Percentiles rank a stretch among this genome's conserved stretches.
phyloP scores from a whole-genome alignment of 2,888 invertebrate species.

The Oxystoma pomonae region DNA sequence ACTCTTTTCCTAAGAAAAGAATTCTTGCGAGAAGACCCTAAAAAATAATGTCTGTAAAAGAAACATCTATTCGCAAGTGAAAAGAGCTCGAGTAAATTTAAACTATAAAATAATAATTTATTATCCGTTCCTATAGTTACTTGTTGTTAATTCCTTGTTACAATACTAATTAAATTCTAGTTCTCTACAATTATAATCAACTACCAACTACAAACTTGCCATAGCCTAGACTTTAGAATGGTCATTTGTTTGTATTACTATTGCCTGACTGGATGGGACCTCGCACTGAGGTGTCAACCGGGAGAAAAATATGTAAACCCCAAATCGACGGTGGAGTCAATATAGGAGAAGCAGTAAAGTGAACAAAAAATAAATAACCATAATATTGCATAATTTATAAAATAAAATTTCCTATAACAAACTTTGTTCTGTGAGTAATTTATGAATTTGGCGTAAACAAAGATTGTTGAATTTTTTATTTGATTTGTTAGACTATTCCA shows the following conservation, averaged over 20 bases:
- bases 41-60: neutral
- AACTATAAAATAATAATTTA: no score
- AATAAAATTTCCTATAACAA: neutral
- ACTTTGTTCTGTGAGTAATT: neutral
- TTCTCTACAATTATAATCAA: no score
- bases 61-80: no score
- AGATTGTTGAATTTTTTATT: neutral
- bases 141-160: no score
- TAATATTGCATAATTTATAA: neutral
- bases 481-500: neutral
- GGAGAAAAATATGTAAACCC: neutral
- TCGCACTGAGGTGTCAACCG: neutral
- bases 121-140: no score
- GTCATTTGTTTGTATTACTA: no score
- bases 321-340: neutral
- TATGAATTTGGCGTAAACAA: neutral
- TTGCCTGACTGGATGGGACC: neutral
- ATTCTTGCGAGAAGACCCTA: neutral
- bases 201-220: no score
- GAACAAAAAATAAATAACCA: neutral
- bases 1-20: neutral
- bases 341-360: neutral
- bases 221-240: no score
- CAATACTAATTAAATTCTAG: no score
- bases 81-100: no score